Evolutionary conservation across 1,140 invertebrate species (phyloP).

Genomic region (Sinella curviseta): DNA sequence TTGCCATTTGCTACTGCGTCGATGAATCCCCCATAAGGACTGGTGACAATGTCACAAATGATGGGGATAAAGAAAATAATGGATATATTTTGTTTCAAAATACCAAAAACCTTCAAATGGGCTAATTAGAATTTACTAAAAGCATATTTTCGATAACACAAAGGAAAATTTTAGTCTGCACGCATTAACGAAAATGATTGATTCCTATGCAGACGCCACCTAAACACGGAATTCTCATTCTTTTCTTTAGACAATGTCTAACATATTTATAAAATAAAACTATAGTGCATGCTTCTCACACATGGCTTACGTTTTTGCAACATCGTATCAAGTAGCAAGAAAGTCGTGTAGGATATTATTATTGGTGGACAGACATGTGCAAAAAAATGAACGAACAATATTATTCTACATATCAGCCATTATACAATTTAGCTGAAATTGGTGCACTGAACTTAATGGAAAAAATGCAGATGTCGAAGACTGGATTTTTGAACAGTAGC

Average conservation of each 20-base stretch:
- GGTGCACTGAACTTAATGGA: too few relatives aligned
- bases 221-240: neutral
- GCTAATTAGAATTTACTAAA: slow-evolving; percentile 16
- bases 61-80: neutral
- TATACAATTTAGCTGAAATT: neutral
- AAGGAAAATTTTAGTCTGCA: neutral
- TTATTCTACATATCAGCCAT: too few relatives aligned
- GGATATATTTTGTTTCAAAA: neutral
- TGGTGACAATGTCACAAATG: too few relatives aligned
- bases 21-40: too few relatives aligned
- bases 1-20: too few relatives aligned
- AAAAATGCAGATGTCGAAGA: neutral
- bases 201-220: neutral
- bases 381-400: too few relatives aligned
- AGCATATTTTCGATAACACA: slow-evolving; percentile 1
- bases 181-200: neutral
- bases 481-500: neutral
- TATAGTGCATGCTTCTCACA: too few relatives aligned
- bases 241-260: too few relatives aligned
- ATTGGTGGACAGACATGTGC: neutral
- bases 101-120: neutral
- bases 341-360: neutral
- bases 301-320: too few relatives aligned
- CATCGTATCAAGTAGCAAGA: too few relatives aligned
- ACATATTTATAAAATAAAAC: too few relatives aligned